Percentiles rank a stretch among this genome's conserved stretches.
Conservation (phyloP, 2,797 vertebrate species). For the Spondyliosoma cantharus region DNA sequence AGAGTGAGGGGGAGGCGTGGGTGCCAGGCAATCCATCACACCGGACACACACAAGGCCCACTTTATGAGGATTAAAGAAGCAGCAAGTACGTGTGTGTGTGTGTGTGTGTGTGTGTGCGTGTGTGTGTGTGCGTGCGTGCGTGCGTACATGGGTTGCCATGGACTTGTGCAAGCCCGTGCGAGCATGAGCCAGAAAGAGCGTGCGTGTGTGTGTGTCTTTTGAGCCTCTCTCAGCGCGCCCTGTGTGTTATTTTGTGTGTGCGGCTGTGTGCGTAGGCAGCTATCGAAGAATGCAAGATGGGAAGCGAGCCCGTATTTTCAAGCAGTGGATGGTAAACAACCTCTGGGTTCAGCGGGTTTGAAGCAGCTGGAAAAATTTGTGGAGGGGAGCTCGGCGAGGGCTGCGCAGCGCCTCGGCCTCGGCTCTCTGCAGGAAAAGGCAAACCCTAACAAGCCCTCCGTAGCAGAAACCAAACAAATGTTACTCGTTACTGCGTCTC, state of each 20-base stretch:
- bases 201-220: background rate
- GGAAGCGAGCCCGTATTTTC: conserved; percentile 82
- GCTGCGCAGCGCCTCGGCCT: conserved; percentile 57
- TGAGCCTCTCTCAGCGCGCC: conserved; percentile 39
- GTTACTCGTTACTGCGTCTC: conserved; percentile 46
- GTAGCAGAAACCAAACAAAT: conserved; percentile 65
- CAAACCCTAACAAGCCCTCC: conserved; percentile 69
- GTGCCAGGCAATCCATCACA: conserved; percentile 81
- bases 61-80: conserved; percentile 80
- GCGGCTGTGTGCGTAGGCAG: conserved; percentile 72
- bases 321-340: conserved; percentile 84
- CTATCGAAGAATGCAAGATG: conserved; percentile 83
- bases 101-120: conserved; percentile 54
- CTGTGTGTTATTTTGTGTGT: conserved; percentile 64
- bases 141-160: conserved; percentile 63
- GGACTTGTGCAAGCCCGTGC: conserved; percentile 36
- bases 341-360: conserved; percentile 85
- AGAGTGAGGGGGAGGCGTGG: conserved; percentile 53
- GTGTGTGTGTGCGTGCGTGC: conserved; percentile 50
- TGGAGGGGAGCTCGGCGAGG: conserved; percentile 72
- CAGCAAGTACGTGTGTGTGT: conserved; percentile 47
- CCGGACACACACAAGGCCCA: conserved; percentile 77
- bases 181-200: conserved; percentile 16
- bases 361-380: conserved; percentile 86
- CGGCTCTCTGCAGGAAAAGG: conserved; percentile 62